Conservation (phyloP, 2,888 invertebrate species). For the Rugalucina vietnamica region DNA sequence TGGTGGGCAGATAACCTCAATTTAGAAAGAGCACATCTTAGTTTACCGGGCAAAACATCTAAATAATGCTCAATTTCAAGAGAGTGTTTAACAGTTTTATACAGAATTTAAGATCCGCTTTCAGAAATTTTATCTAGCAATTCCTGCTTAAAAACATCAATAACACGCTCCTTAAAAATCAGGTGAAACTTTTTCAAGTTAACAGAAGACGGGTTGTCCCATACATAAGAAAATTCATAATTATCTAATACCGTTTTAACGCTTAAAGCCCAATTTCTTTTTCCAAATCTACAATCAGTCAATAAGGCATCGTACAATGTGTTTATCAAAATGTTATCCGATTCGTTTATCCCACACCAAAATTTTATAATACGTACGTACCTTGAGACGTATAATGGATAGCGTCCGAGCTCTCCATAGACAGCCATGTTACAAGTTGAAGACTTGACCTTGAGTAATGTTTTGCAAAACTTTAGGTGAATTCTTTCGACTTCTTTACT, state of each 20-base stretch:
- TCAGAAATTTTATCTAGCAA: not conserved
- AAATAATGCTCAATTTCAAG: not conserved
- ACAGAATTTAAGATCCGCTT: not conserved
- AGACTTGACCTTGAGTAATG: constrained; percentile 10
- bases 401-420: constrained; percentile 20
- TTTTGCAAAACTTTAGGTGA: constrained; percentile 32
- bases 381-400: constrained; percentile 18
- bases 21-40: not conserved
- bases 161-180: not conserved
- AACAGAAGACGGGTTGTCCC: not conserved
- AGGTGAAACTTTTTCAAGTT: constrained; percentile 1
- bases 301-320: not conserved
- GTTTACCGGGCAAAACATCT: not conserved
- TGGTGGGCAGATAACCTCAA: not conserved
- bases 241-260: constrained; percentile 4
- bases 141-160: constrained; percentile 10
- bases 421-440: constrained; percentile 12
- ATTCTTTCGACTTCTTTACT: constrained; percentile 25
- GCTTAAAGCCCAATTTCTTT: constrained; percentile 9
- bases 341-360: constrained; percentile 2
- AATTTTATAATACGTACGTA: constrained; percentile 19
- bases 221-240: constrained; percentile 13
- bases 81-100: not conserved
- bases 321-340: constrained; percentile 5
- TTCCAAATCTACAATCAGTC: not conserved